Base-by-base conservation (phyloP, 64 coral and sea anemone species). In the Astreopora myriophthalma region DNA sequence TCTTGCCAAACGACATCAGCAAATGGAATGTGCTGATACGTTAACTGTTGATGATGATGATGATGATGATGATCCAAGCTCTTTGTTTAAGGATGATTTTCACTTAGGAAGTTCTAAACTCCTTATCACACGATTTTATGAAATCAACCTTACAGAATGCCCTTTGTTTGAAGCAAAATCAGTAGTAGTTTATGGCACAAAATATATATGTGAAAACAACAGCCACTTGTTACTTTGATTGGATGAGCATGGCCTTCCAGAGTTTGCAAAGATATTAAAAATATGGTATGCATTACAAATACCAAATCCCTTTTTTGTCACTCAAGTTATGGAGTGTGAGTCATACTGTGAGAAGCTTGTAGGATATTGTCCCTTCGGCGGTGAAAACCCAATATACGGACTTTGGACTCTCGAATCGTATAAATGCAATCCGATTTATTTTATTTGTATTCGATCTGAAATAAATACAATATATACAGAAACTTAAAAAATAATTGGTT, bases 241-340 rank as follows among this genome's bases (percentile, higher is more conserved):
- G 69, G 33, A 71, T 71, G 69, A 71, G 29, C 32, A 71, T 33
- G 69, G 69, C 9, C 69, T 71, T 71, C 69, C 69, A 71, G 69
- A 34, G 31, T 71, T 71, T 71, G 69, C 69, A 71, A 71, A 36
- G 5, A 71, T 34, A 13, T 12, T 71, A 71, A 32, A 71, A 12
- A 71, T 71, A 12, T 71, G 69, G 69, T 71, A 71, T 71, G 69
- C 69, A 32, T 34, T 71, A 34, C 69, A 71, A 71, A 17, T 71
- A 30, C 29, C 29, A 34, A 17, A 71, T 34, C 69, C 69, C 29
- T 32, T 71, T 19, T 36, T 71, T 71, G 69, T 71, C 17, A 75
- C 72, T 75, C 20, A 75, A 24, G 72, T 71, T 19, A 71, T 71
- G 69, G 69, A 19, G 7, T 71, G 69, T 36, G 13, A 71, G 11